phyloP scores from a whole-genome alignment of 2,888 invertebrate species.

The Pelosia muscerda region DNA sequence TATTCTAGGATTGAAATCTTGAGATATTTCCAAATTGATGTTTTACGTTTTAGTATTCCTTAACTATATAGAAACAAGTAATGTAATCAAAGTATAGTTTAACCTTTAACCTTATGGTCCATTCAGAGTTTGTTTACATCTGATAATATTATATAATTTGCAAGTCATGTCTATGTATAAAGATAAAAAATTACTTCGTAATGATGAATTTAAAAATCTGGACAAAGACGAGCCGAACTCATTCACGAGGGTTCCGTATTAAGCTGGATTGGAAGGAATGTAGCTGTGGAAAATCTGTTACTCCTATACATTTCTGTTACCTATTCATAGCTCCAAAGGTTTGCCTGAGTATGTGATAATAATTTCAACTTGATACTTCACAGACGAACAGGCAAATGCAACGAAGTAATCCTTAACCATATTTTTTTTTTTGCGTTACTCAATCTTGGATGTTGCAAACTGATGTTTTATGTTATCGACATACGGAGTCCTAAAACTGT shows the following conservation, averaged over 20 bases:
- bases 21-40: too few relatives aligned
- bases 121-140: not conserved
- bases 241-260: not conserved
- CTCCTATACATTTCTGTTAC: not conserved
- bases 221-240: not conserved
- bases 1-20: too few relatives aligned
- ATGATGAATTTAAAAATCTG: not conserved
- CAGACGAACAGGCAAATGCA: not conserved
- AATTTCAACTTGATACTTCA: too few relatives aligned
- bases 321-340: not conserved
- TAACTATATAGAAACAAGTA: not conserved
- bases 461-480: not conserved
- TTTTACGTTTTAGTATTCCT: too few relatives aligned
- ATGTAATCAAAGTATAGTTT: not conserved
- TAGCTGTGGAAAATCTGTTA: not conserved
- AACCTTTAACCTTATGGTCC: constrained; percentile 1
- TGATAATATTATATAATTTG: not conserved
- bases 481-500: not conserved
- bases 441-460: not conserved
- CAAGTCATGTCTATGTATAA: not conserved
- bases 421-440: not conserved
- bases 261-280: not conserved
- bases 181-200: not conserved
- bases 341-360: not conserved
- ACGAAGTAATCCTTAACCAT: too few relatives aligned